Evolutionary conservation across 1,140 invertebrate genomes (phyloP), one percentile per base, ranked within the genome.

Genomic region (Leguminivora glycinivorella): DNA sequence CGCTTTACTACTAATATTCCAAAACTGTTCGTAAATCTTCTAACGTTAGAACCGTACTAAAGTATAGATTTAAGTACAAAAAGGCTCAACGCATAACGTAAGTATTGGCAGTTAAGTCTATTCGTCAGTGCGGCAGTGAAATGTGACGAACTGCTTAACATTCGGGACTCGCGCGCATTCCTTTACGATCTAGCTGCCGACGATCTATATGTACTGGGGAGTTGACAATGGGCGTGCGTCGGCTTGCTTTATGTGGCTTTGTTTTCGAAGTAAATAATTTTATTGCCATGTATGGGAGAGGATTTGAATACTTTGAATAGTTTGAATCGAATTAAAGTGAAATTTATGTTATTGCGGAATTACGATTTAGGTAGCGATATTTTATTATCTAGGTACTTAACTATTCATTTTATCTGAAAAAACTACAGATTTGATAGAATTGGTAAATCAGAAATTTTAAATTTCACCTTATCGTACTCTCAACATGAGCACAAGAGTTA

Each of bases 91-190:
- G 47, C 47, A 19, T 19, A 52, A 52, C 0, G n/a, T 47, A 47
- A 7, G 22, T 52, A 22, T 52, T 52, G n/a, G 47, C n/a, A 22
- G 6, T 52, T 52, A 52, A 1, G 47, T 22, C 47, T 52, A 1
- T 52, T 52, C 22, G 17, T 9, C 7, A 2, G 1, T 22, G 10
- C 2, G 17, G 3, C 7, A 6, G n/a, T 22, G 47, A 17, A 52
- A 52, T 19, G 47, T 52, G 47, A 52, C 47, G 19, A 22, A 52
- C 56, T 58, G 25, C 56, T 58, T 58, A 58, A 29, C 56, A 58
- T 58, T 58, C 56, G 56, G 56, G 12, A 10, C 56, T 29, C 56
- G 56, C 22, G 56, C 56, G 56, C 56, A 58, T 58, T 25, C 56
- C 56, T 58, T 58, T 58, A 58, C 56, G 24, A 26, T 58, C 56